phyloP scores from a whole-genome alignment of 2,888 invertebrate genomes.

The Corbicula japonica region DNA sequence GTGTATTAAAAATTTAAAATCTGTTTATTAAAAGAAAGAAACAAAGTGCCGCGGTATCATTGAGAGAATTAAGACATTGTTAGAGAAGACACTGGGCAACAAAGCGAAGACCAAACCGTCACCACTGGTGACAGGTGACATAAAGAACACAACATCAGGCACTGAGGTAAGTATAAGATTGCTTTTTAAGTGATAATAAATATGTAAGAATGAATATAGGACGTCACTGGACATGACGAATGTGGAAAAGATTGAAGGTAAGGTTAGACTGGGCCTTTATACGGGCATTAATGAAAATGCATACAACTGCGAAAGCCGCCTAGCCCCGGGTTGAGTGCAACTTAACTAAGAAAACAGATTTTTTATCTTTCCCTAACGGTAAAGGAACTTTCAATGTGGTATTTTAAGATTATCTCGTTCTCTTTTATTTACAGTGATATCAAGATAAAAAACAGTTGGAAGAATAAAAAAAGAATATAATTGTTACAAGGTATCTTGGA shows the following conservation, averaged over 20 bases:
- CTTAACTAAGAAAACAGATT: constrained; percentile 5
- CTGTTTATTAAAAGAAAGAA: constrained; percentile 41
- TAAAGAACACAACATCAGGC: constrained; percentile 1
- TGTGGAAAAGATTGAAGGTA: neutral
- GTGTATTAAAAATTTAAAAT: neutral
- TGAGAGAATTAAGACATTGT: constrained; percentile 21
- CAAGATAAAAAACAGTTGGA: no score
- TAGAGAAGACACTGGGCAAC: constrained; percentile 10
- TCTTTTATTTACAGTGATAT: no score
- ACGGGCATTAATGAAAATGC: neutral
- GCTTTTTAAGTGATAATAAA: no score
- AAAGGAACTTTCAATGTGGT: no score
- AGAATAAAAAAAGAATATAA: no score
- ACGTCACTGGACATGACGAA: no score
- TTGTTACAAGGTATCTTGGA: no score
- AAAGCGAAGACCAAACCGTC: neutral
- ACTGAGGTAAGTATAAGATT: constrained; percentile 13
- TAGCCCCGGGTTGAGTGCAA: neutral
- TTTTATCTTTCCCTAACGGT: no score
- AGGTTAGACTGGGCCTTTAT: neutral
- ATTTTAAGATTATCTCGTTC: no score
- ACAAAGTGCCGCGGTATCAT: constrained; percentile 31
- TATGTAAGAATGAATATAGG: no score
- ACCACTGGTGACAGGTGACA: neutral
- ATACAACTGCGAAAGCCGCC: neutral